phyloP scores from a whole-genome alignment of 2,113 vertebrate species.

The Leptocoma aspasia region DNA sequence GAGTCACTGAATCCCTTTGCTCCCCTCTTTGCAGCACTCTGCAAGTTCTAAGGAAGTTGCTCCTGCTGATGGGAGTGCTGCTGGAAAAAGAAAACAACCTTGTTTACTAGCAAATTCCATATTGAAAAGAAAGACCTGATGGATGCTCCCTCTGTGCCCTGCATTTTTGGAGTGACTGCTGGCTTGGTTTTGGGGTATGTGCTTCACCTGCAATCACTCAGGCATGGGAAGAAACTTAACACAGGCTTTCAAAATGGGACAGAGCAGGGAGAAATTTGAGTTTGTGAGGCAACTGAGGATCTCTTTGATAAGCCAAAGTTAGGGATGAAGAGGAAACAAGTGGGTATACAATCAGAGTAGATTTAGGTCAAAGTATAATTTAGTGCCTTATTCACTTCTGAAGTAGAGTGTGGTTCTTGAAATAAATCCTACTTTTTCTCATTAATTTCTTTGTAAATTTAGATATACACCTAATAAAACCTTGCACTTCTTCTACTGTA shows the following conservation, averaged over 20 bases:
- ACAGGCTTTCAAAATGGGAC: not conserved
- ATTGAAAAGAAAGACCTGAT: not conserved
- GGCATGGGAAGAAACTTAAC: not conserved
- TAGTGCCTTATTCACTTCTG: not conserved
- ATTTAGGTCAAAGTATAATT: not conserved
- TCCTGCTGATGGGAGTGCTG: not conserved
- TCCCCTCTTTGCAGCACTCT: not conserved
- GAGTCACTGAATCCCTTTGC: not conserved
- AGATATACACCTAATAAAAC: not conserved
- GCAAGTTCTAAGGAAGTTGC: not conserved
- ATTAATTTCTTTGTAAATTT: not conserved
- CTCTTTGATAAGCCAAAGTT: not conserved
- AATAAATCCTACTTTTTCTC: not conserved
- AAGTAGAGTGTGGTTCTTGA: not conserved
- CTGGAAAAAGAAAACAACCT: not conserved
- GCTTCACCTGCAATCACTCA: not conserved
- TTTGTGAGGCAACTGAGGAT: not conserved
- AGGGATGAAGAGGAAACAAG: not conserved
- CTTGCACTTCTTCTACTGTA: accelerated
- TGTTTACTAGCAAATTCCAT: not conserved
- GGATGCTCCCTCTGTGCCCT: not conserved
- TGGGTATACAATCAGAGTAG: not conserved
- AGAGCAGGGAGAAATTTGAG: not conserved
- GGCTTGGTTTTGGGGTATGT: not conserved
- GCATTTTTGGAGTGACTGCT: not conserved